These are phyloP conservation scores for Rhogogaster chlorosoma DNA, from an alignment of 2,888 invertebrate species.

Conservation along the genomic window DNA sequence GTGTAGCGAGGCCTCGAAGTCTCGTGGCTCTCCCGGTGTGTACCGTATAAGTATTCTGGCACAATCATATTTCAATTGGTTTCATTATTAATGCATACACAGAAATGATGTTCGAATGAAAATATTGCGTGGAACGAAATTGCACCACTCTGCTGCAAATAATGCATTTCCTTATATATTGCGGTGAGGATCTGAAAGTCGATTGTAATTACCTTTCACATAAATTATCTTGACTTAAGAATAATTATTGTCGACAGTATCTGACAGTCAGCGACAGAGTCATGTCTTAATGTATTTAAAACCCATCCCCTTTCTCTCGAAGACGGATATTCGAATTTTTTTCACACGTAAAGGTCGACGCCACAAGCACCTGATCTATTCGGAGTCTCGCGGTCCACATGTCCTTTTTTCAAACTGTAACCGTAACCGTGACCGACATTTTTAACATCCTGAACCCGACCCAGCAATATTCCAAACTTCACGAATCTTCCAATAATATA, in stretches of 20 bases:
- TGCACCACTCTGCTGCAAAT: neutral
- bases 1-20: neutral
- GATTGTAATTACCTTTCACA: slow-evolving; percentile 5
- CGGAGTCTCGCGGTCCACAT: neutral
- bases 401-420: neutral
- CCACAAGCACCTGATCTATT: slow-evolving; percentile 37
- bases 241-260: slow-evolving; percentile 13
- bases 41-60: slow-evolving; percentile 1
- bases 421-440: slow-evolving; percentile 1
- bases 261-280: neutral
- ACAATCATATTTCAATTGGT: neutral
- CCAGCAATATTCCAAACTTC: neutral
- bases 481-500: neutral
- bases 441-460: neutral
- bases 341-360: neutral
- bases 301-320: neutral
- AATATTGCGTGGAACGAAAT: slow-evolving; percentile 3
- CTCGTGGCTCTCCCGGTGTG: neutral
- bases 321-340: neutral
- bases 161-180: neutral
- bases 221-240: neutral
- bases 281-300: neutral
- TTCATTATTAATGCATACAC: slow-evolving; percentile 7
- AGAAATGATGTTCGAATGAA: neutral
- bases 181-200: slow-evolving; percentile 12